Evolutionary conservation across 2,888 invertebrate species (phyloP).

Genomic region (Dryobotodes eremita): DNA sequence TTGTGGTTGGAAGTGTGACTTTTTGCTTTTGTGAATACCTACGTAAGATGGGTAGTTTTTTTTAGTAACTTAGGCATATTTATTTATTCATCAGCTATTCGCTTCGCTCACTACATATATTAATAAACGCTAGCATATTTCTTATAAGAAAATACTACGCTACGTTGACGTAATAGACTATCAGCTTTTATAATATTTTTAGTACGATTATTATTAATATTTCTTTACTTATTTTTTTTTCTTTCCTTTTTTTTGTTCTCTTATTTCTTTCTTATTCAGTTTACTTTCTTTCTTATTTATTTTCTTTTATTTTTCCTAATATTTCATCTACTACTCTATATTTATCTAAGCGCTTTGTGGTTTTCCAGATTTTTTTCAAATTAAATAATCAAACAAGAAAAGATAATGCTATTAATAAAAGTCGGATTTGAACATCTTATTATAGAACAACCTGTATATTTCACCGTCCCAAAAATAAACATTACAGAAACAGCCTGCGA

Average conservation of each 20-base stretch:
- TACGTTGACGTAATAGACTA: not conserved
- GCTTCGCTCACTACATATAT: not conserved
- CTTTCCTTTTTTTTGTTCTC: too few species aligned
- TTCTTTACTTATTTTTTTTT: too few species aligned
- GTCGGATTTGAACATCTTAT: not conserved
- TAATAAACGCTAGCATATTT: not conserved
- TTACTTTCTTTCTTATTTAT: too few species aligned
- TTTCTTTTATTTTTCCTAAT: too few species aligned
- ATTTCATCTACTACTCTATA: not conserved
- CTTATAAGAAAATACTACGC: not conserved
- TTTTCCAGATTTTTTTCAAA: not conserved
- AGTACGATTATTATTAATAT: too few species aligned
- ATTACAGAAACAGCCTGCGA: constrained; percentile 47
- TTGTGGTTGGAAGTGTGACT: constrained; percentile 25
- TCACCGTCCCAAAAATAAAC: constrained; percentile 41
- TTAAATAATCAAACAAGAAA: not conserved
- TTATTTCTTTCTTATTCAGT: too few species aligned
- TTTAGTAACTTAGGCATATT: not conserved
- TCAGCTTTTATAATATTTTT: not conserved
- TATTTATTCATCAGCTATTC: constrained; percentile 17
- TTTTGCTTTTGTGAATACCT: constrained; percentile 23
- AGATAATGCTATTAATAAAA: not conserved
- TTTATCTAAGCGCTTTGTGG: not conserved
- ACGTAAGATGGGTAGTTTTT: constrained; percentile 17
- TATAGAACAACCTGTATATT: not conserved